Evolutionary conservation across 2,888 invertebrate species (phyloP).

Genomic region (Lasiommata megera): DNA sequence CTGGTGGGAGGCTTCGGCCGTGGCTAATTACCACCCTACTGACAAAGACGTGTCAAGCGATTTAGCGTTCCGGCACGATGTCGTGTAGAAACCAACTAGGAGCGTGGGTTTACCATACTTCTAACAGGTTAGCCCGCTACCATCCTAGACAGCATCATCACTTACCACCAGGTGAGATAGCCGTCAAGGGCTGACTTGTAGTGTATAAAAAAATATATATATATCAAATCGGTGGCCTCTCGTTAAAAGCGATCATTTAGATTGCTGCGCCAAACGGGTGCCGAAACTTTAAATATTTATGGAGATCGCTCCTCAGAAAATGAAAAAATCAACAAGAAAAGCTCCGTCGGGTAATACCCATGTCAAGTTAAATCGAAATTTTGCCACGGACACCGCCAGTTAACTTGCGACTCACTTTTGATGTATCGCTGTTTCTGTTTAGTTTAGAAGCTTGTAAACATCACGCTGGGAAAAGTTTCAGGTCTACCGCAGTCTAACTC

Average conservation of each 20-base stretch:
- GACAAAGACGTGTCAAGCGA: too few relatives aligned
- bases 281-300: slow-evolving; percentile 13
- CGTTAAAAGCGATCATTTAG: not conserved
- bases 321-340: slow-evolving; percentile 55
- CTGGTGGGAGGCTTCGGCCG: too few relatives aligned
- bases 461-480: slow-evolving; percentile 60
- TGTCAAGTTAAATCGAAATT: slow-evolving; percentile 66
- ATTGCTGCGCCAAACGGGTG: not conserved
- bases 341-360: slow-evolving; percentile 47
- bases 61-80: too few relatives aligned
- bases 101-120: too few relatives aligned
- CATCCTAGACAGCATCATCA: too few relatives aligned
- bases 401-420: slow-evolving; percentile 76
- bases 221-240: not conserved
- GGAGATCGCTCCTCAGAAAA: slow-evolving; percentile 44
- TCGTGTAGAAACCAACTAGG: too few relatives aligned
- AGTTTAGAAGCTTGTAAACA: slow-evolving; percentile 68
- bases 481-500: slow-evolving; percentile 42
- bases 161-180: not conserved
- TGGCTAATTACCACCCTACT: too few relatives aligned
- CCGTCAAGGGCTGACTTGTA: not conserved
- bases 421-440: slow-evolving; percentile 75
- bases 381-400: slow-evolving; percentile 58
- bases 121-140: too few relatives aligned
- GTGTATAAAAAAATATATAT: not conserved